A percentile compares a stretch with the other conserved stretches of the same genome.
phyloP scores from a whole-genome alignment of 2,888 invertebrate species.

The Acholoe squamosa region DNA sequence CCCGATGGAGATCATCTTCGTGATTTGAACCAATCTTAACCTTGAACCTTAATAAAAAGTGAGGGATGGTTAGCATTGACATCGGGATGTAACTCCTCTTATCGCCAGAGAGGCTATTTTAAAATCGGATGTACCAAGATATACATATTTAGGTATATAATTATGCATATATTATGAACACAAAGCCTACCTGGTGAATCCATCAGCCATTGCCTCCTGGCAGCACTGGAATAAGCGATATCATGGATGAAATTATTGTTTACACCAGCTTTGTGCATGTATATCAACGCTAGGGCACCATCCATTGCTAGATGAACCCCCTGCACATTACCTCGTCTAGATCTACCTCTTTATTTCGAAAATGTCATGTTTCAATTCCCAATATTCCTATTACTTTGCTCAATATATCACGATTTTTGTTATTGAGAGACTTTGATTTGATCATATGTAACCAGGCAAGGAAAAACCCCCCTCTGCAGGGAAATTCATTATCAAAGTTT shows the following conservation, averaged over 20 bases:
- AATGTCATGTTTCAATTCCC: not conserved
- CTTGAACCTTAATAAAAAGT: constrained; percentile 87
- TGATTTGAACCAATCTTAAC: constrained; percentile 93
- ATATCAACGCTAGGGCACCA: too few relatives aligned
- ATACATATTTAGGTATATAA: not conserved
- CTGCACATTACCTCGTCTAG: not conserved
- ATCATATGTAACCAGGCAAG: too few relatives aligned
- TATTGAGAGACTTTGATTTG: too few relatives aligned
- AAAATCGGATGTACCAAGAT: not conserved
- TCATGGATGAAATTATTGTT: not conserved
- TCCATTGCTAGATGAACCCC: too few relatives aligned
- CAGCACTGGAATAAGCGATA: constrained; percentile 62
- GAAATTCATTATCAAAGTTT: too few relatives aligned
- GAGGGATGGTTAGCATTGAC: not conserved
- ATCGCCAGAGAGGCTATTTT: not conserved
- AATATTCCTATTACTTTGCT: not conserved
- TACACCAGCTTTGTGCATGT: not conserved
- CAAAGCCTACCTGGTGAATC: constrained; percentile 52
- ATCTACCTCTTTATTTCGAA: not conserved
- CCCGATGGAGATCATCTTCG: constrained; percentile 90
- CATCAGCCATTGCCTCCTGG: constrained; percentile 66
- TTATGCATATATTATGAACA: not conserved
- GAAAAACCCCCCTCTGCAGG: too few relatives aligned
- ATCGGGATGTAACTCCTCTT: not conserved
- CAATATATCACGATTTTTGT: too few relatives aligned